Base-by-base conservation (phyloP, 2,888 invertebrate genomes). In the Pyrrhosoma nymphula region DNA sequence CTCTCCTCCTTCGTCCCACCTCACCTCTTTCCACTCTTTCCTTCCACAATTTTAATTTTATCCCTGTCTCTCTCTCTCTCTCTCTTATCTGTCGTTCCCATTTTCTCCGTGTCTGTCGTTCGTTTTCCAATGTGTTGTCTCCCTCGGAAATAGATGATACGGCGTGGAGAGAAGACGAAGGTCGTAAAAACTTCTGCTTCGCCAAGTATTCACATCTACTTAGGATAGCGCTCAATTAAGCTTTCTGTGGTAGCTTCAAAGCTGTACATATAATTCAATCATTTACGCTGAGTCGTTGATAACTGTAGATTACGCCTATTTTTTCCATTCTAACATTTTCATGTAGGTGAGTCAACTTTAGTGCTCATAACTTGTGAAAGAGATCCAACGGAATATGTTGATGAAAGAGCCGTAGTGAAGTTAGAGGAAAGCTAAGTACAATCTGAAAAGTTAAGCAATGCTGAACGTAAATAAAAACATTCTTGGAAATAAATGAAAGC, bases 51-150 rank as follows among this genome's bases (percentile, higher is more conserved):
- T 82, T 35, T 82, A 82, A 82, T 82, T 82, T 82, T 35, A 82
- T 35, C 82, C 82, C 35, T 16, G 82, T 82, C 82, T 82, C 60
- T 60, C 47, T 47, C 82, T 82, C 82, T 82, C 60, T 60, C 47
- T 47, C 82, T 82, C 82, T 82, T 82, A 82, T 82, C 82, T 82
- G 82, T 35, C 82, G 35, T 35, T 82, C 12, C 82, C 82, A 82
- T 82, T 82, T 82, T 35, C 82, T 82, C 82, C 16, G 30, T 16
- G 26, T 4, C 35, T 14, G 82, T 82, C 82, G 0, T 35, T 82
- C 82, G 35, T 35, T 82, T 82, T 35, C 82, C 82, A 35, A 82
- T 82, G 82, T 35, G 82, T 82, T 82, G 82, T 82, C 82, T 82
- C 30, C 0, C 82, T 82, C 35, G 23, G 82, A 82, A 82, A 82